phyloP scores from a whole-genome alignment of 2,797 vertebrate genomes.

The Crocodylus rhombifer region DNA sequence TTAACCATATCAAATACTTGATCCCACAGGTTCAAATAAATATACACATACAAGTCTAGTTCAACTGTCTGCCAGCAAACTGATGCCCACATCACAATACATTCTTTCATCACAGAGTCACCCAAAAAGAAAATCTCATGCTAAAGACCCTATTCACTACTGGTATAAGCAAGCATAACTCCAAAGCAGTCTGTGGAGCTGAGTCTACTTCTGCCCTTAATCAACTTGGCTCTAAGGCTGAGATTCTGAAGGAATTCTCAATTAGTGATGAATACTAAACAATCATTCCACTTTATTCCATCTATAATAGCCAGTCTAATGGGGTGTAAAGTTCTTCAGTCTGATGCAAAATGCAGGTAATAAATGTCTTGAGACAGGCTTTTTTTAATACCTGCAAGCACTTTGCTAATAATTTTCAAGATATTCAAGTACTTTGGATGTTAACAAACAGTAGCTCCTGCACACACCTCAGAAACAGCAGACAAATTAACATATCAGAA shows the following conservation, averaged over 20 bases:
- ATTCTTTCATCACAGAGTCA: slow-evolving; percentile 13
- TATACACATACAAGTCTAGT: slow-evolving; percentile 42
- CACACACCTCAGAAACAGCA: not conserved
- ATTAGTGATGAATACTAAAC: not conserved
- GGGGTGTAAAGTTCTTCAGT: slow-evolving; percentile 11
- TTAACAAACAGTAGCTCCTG: not conserved
- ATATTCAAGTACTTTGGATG: not conserved
- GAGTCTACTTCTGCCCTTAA: accelerated
- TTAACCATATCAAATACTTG: slow-evolving; percentile 55
- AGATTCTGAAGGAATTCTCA: slow-evolving; percentile 12
- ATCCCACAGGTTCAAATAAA: slow-evolving; percentile 47
- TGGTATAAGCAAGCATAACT: not conserved
- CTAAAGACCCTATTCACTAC: not conserved
- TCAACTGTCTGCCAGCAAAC: slow-evolving; percentile 26
- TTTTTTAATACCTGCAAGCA: not conserved
- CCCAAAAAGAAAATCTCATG: not conserved
- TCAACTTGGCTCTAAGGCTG: not conserved
- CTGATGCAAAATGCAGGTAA: slow-evolving; percentile 5
- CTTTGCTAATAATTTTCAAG: accelerated
- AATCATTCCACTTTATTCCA: not conserved
- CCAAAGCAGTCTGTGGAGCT: accelerated
- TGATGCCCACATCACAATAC: slow-evolving; percentile 33
- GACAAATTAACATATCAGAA: not conserved
- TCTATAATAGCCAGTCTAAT: slow-evolving; percentile 32
- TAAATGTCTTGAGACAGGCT: slow-evolving; percentile 8